Evolutionary conservation across 2,113 vertebrate species (phyloP).

Genomic region (Coptodon rendalli): DNA sequence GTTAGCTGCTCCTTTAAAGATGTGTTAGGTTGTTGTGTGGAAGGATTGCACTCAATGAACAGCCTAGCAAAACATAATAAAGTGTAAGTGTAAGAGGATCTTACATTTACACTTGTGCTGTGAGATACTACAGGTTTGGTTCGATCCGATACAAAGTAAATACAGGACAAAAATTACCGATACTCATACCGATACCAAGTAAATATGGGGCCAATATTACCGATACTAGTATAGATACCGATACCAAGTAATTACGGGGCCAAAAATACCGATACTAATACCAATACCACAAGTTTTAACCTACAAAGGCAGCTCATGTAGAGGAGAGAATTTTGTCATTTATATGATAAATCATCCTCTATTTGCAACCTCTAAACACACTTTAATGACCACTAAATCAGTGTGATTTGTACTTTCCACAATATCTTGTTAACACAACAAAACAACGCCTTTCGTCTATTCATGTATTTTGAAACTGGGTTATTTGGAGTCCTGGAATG

Average conservation of each 20-base stretch:
- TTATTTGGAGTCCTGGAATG: neutral
- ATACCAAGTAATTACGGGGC: rapidly evolving
- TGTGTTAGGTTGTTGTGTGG: neutral
- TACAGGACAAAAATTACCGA: rapidly evolving
- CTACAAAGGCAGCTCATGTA: neutral
- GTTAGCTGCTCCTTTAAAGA: neutral
- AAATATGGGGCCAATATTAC: rapidly evolving
- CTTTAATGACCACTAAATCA: neutral
- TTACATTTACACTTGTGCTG: neutral
- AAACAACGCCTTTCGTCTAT: neutral
- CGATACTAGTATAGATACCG: rapidly evolving
- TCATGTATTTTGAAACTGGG: neutral
- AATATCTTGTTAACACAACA: neutral
- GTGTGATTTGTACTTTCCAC: neutral
- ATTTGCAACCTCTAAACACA: neutral
- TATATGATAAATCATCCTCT: neutral
- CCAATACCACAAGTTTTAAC: neutral
- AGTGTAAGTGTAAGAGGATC: neutral
- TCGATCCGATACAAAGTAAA: neutral
- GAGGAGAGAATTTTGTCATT: neutral
- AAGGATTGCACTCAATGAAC: neutral
- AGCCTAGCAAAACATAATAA: neutral
- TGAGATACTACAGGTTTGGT: neutral
- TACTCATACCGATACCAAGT: rapidly evolving
- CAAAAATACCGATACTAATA: neutral